Conservation (phyloP, 2,888 invertebrate genomes). For the Periphyllus acericola region DNA sequence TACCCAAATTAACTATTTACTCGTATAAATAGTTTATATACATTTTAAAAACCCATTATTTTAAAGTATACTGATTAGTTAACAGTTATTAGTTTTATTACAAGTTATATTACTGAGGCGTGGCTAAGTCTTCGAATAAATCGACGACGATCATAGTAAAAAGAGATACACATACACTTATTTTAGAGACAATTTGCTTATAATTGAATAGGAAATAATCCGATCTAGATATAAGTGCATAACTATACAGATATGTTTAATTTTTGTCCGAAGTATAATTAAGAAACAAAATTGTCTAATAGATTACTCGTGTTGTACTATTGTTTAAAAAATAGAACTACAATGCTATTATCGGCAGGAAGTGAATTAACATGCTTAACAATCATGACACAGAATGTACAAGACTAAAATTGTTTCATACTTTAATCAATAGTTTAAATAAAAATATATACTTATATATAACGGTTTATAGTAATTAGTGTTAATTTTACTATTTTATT, state of each 20-base stretch:
- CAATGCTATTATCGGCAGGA: conserved; percentile 42
- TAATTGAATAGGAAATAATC: neutral
- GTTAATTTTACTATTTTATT: no score
- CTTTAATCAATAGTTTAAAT: neutral
- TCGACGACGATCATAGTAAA: neutral
- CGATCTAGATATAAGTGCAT: neutral
- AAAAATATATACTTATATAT: neutral
- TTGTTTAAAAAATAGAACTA: conserved; percentile 28
- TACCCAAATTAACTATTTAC: no score
- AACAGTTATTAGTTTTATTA: no score
- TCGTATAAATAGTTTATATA: no score
- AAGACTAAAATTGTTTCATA: conserved; percentile 5
- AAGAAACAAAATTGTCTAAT: conserved; percentile 14
- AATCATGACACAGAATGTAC: conserved; percentile 4
- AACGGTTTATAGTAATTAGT: no score
- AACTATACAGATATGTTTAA: neutral
- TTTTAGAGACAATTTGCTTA: neutral
- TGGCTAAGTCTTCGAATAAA: neutral
- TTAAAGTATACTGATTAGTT: no score
- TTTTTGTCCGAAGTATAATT: conserved; percentile 10
- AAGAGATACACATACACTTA: neutral
- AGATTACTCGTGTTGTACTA: neutral
- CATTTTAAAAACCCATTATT: no score
- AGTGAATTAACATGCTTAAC: conserved; percentile 35
- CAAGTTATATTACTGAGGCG: no score